Evolutionary conservation across 2,113 vertebrate genomes (phyloP).

Genomic region (Ptilorrhoa leucosticta): DNA sequence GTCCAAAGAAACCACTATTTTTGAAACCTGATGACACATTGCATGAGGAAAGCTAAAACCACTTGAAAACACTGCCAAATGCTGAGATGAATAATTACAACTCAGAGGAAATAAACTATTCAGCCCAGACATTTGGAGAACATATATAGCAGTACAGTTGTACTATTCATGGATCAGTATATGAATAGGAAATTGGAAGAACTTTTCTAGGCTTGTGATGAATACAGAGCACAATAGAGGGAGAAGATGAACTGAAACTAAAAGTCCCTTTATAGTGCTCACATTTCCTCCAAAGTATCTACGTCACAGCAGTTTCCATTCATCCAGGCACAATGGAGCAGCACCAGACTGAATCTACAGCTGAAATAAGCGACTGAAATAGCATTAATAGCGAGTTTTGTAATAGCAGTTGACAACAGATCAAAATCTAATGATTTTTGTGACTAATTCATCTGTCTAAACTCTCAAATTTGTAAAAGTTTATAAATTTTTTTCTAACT

Average conservation of each 20-base stretch:
- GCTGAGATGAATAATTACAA: conserved; percentile 5
- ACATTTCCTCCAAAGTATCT: background rate
- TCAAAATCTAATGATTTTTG: background rate
- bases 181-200: conserved; percentile 39
- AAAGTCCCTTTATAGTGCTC: background rate
- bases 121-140: conserved; percentile 32
- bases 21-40: background rate
- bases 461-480: background rate
- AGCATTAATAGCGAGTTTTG: background rate
- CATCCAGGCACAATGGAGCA: background rate
- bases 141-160: conserved; percentile 24
- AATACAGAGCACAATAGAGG: background rate
- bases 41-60: background rate
- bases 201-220: background rate
- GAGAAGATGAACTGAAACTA: background rate
- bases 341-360: background rate
- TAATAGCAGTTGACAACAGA: background rate
- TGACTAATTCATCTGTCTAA: background rate
- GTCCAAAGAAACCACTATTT: background rate
- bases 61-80: background rate
- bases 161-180: background rate
- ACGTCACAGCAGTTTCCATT: background rate
- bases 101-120: conserved; percentile 39
- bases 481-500: background rate
- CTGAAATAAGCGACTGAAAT: background rate